phyloP scores from a whole-genome alignment of 1,140 invertebrate genomes.

The Andricus grossulariae region DNA sequence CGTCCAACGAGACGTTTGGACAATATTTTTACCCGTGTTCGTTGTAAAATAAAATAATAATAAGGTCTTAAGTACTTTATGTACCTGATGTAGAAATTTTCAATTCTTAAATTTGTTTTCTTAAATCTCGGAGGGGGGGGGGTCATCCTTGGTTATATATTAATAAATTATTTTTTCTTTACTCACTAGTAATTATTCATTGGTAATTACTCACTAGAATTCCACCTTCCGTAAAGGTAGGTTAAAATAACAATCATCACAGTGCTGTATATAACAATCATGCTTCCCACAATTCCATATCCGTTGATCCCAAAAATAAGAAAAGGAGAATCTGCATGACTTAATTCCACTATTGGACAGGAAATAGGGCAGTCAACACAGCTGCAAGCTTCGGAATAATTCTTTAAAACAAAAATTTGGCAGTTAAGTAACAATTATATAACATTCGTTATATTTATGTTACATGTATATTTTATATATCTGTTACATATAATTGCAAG shows the following conservation, averaged over 20 bases:
- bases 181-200: too few relatives aligned
- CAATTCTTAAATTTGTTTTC: too few relatives aligned
- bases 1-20: too few relatives aligned
- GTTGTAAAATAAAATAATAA: too few relatives aligned
- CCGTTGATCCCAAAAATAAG: slow-evolving; percentile 52
- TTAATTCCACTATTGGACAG: slow-evolving; percentile 75
- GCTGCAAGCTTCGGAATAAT: slow-evolving; percentile 80
- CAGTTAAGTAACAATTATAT: not conserved
- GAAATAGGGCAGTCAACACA: slow-evolving; percentile 85
- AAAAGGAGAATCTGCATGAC: slow-evolving; percentile 16
- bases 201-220: not conserved
- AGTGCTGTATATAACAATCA: slow-evolving; percentile 46
- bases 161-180: too few relatives aligned
- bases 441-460: slow-evolving; percentile 18
- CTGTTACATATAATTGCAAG: too few relatives aligned
- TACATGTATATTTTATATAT: too few relatives aligned
- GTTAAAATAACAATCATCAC: not conserved
- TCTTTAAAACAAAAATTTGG: slow-evolving; percentile 51
- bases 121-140: too few relatives aligned
- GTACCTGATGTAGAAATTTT: too few relatives aligned
- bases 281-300: slow-evolving; percentile 52
- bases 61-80: too few relatives aligned
- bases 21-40: too few relatives aligned
- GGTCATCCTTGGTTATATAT: too few relatives aligned
- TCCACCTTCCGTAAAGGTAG: not conserved